Base-by-base conservation (phyloP, 2,888 invertebrate genomes). In the Perizoma flavofasciatum region DNA sequence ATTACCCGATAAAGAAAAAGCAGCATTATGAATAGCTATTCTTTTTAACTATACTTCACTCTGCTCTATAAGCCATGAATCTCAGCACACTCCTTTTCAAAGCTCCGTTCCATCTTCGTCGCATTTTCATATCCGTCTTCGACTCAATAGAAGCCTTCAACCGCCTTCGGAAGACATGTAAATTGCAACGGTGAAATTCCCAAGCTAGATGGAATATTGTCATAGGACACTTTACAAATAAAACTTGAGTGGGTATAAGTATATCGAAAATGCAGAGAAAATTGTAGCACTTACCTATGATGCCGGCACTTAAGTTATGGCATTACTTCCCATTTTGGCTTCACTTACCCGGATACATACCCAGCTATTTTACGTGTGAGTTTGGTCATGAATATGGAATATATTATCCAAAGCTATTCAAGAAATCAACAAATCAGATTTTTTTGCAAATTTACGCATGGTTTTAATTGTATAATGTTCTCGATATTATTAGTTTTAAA, bases 101-200 rank as follows among this genome's bases (percentile, higher is more conserved):
- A 52, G 49, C 52, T 22, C 39, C 51, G 43, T 35, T 55, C 50
- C 33, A 50, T 59, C 55, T 51, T 55, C 52, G n/a, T 46, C 53
- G 11, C 40, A 34, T 51, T 37, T 56, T 48, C 34, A 51, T 60
- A 50, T 51, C 49, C 52, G 32, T 46, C 53, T 40, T 41, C 41
- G 35, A 22, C 44, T 51, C 34, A 41, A 55, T 41, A 59, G 48
- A 53, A 59, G 47, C 39, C 44, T 44, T 45, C 41, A 9, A 37
- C 22, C 40, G 54, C 32, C 49, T 45, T 50, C 35, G 33, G 49
- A 55, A 43, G 35, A 45, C 35, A 51, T 57, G 49, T 48, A 60
- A 51, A 55, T 55, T 55, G 51, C 49, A 49, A 7, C 49, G 35
- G 11, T 35, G 55, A 32, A 32, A 32, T 54, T 32, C 44, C 50